A percentile compares a stretch with the other conserved stretches of the same genome.
These are phyloP conservation scores for Archocentrus centrarchus DNA, from an alignment of 2,113 vertebrate genomes.

Conservation along the genomic window DNA sequence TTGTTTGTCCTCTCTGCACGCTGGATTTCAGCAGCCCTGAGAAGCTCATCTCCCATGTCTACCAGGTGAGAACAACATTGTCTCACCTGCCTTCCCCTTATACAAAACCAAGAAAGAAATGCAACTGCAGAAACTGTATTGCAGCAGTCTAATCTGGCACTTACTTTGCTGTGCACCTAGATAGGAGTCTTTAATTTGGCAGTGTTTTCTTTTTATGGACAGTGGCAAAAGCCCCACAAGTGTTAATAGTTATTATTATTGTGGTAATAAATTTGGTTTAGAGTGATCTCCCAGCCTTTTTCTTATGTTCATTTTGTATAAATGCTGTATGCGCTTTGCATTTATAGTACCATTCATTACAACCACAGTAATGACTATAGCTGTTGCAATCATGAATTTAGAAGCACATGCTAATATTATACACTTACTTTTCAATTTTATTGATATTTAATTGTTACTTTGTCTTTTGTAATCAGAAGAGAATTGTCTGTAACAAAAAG, in stretches of 20 bases:
- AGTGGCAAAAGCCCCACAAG: background rate
- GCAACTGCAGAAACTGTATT: background rate
- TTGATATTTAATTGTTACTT: background rate
- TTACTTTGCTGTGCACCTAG: background rate
- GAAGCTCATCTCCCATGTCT: conserved; percentile 93
- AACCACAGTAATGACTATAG: background rate
- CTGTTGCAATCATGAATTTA: background rate
- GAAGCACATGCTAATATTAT: background rate
- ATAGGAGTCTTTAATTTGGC: background rate
- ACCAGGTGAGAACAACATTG: conserved; percentile 85
- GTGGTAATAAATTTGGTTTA: background rate
- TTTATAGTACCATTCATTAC: conserved; percentile 3
- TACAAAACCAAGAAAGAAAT: background rate
- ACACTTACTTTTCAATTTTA: background rate
- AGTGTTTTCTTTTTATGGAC: background rate
- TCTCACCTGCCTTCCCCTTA: background rate
- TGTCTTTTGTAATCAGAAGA: background rate
- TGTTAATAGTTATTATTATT: background rate
- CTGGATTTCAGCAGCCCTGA: conserved; percentile 92
- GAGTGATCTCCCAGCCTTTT: background rate
- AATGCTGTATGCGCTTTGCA: background rate
- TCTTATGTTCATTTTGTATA: background rate
- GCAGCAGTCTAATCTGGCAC: background rate
- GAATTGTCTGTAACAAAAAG: background rate
- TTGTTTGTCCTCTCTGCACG: conserved; percentile 91